Percentiles rank a stretch among this genome's conserved stretches.
Evolutionary conservation across 2,888 invertebrate genomes (phyloP).

Genomic region (Myathropa florea): DNA sequence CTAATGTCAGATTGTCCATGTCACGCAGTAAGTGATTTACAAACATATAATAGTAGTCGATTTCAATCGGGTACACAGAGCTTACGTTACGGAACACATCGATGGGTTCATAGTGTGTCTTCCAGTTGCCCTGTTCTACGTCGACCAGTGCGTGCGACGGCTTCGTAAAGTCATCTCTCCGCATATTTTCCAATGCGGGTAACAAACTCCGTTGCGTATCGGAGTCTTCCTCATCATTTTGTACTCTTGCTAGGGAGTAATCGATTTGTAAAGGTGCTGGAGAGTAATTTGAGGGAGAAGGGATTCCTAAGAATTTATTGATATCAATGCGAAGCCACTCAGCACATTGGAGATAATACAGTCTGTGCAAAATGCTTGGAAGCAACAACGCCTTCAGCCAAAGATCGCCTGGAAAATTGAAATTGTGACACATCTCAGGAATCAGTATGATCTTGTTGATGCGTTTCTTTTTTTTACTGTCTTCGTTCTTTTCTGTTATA

Average conservation of each 20-base stretch:
- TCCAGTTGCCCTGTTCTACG: slow-evolving; percentile 74
- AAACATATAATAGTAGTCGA: slow-evolving; percentile 87
- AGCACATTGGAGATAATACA: slow-evolving; percentile 77
- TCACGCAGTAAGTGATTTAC: slow-evolving; percentile 76
- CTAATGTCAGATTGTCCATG: slow-evolving; percentile 70
- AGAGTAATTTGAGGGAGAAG: slow-evolving; percentile 71
- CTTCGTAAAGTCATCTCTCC: slow-evolving; percentile 26
- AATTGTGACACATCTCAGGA: slow-evolving; percentile 92
- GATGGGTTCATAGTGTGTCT: slow-evolving; percentile 83
- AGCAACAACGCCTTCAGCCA: slow-evolving; percentile 93
- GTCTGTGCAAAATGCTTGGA: slow-evolving; percentile 91
- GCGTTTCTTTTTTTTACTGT: slow-evolving; percentile 71
- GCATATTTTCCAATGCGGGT: slow-evolving; percentile 73
- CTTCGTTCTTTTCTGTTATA: slow-evolving; percentile 66
- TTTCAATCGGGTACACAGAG: slow-evolving; percentile 84
- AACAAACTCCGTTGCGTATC: slow-evolving; percentile 74
- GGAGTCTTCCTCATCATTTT: slow-evolving; percentile 73
- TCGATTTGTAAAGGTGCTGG: slow-evolving; percentile 77
- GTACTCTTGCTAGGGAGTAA: slow-evolving; percentile 75
- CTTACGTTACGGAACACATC: slow-evolving; percentile 85
- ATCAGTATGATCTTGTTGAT: slow-evolving; percentile 85
- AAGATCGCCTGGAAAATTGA: slow-evolving; percentile 86
- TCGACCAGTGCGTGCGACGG: slow-evolving; percentile 23
- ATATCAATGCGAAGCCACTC: slow-evolving; percentile 79
- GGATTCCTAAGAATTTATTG: slow-evolving; percentile 75